These are phyloP conservation scores for Zaprionus taronus DNA, from an alignment of 1,140 invertebrate species.

Conservation along the genomic window DNA sequence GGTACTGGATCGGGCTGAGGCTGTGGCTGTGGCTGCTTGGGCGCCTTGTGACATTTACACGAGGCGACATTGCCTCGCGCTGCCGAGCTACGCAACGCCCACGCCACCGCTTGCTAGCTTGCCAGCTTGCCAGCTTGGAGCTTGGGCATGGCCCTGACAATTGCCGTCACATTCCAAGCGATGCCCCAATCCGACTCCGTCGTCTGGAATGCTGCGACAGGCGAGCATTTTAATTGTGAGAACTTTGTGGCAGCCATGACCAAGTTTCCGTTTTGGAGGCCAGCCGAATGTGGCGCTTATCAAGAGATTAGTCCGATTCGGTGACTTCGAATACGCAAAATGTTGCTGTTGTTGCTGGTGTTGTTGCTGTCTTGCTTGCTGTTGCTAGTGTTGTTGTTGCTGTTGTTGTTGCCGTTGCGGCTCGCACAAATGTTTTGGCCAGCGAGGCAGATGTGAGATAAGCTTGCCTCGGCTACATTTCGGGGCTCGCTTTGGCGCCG, in stretches of 20 bases:
- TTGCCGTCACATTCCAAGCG: slow-evolving; percentile 72
- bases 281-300: slow-evolving; percentile 54
- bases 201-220: slow-evolving; percentile 50
- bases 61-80: slow-evolving; percentile 61
- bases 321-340: slow-evolving; percentile 46
- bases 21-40: not conserved
- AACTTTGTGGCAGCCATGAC: slow-evolving; percentile 65
- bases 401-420: slow-evolving; percentile 18
- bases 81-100: slow-evolving; percentile 78
- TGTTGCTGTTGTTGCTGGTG: slow-evolving; percentile 18
- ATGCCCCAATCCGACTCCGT: slow-evolving; percentile 36
- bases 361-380: slow-evolving; percentile 28
- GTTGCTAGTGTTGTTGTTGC: slow-evolving; percentile 4
- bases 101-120: slow-evolving; percentile 45
- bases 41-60: slow-evolving; percentile 68
- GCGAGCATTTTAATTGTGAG: slow-evolving; percentile 76
- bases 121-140: too few relatives aligned
- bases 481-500: slow-evolving; percentile 67
- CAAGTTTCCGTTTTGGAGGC: slow-evolving; percentile 58
- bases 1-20: slow-evolving; percentile 6
- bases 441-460: slow-evolving; percentile 50
- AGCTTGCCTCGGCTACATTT: slow-evolving; percentile 25
- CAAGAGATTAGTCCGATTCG: slow-evolving; percentile 67
- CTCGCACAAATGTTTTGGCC: slow-evolving; percentile 42
- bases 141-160: slow-evolving; percentile 38